phyloP scores from a whole-genome alignment of 2,113 vertebrate species.

The Lonchura striata region DNA sequence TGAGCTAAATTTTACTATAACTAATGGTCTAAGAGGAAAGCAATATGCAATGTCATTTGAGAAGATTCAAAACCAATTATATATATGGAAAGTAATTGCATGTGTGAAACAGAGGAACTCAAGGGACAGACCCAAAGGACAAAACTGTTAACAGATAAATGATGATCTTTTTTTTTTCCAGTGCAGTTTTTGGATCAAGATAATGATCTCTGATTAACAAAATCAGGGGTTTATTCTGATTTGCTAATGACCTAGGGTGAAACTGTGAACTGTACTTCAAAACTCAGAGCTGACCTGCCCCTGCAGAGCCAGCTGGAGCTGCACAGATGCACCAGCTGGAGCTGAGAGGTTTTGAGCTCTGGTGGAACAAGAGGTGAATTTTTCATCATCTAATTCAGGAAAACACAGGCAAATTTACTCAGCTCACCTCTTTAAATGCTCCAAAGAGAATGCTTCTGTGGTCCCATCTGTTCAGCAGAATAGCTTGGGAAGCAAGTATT shows the following conservation, averaged over 20 bases:
- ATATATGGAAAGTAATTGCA: not conserved
- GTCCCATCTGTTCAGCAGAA: conserved; percentile 19
- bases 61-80: not conserved
- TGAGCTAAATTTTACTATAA: conserved; percentile 1
- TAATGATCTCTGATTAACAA: not conserved
- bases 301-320: not conserved
- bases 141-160: not conserved
- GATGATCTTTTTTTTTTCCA: not conserved
- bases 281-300: not conserved
- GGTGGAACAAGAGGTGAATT: not conserved
- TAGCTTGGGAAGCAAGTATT: not conserved
- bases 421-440: not conserved
- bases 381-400: not conserved
- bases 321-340: not conserved
- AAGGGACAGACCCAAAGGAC: not conserved
- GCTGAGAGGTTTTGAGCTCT: not conserved
- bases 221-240: not conserved
- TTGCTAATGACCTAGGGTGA: not conserved
- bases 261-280: not conserved
- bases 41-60: not conserved
- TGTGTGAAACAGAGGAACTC: not conserved
- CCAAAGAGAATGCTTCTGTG: not conserved
- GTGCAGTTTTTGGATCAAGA: not conserved
- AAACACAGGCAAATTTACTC: conserved; percentile 8
- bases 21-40: not conserved